A percentile compares a stretch with the other conserved stretches of the same genome.
Conservation (phyloP, 2,888 invertebrate genomes). For the Chymomyza procnemis region DNA sequence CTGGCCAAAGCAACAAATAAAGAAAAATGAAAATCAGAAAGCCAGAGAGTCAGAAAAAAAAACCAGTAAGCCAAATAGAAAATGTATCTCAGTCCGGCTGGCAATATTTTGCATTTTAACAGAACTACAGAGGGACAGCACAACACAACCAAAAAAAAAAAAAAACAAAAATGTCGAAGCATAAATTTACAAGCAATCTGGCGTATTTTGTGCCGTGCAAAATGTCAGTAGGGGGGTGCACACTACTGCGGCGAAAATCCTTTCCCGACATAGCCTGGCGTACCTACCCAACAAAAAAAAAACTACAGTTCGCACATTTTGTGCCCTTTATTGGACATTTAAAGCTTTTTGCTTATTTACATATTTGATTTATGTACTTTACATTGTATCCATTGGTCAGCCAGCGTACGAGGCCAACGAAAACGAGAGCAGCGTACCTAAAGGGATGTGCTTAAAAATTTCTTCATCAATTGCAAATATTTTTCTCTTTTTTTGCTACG, state of each 20-base stretch:
- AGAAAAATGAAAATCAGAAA: slow-evolving; percentile 3
- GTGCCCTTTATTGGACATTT: slow-evolving; percentile 66
- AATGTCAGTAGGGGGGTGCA: slow-evolving; percentile 5
- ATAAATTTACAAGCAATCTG: slow-evolving; percentile 70
- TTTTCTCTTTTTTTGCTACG: slow-evolving; percentile 6
- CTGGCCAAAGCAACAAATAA: slow-evolving; percentile 16
- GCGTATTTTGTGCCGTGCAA: slow-evolving; percentile 15
- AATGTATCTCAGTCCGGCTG: neutral
- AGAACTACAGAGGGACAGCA: too few relatives aligned
- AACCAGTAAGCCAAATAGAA: slow-evolving; percentile 1
- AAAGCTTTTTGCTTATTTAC: slow-evolving; percentile 59
- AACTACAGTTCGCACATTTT: slow-evolving; percentile 2
- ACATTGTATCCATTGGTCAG: slow-evolving; percentile 61
- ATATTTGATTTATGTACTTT: slow-evolving; percentile 69
- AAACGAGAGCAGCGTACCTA: neutral
- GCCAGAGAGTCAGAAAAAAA: neutral
- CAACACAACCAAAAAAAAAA: too few relatives aligned
- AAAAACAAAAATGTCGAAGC: slow-evolving; percentile 58
- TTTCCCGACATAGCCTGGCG: neutral
- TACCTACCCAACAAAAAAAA: slow-evolving; percentile 7
- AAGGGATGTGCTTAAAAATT: neutral
- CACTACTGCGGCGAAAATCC: neutral
- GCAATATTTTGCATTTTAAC: neutral
- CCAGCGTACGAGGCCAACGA: neutral
- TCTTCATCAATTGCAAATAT: neutral